phyloP scores from a whole-genome alignment of 1,140 invertebrate species.

The Melitaea cinxia region DNA sequence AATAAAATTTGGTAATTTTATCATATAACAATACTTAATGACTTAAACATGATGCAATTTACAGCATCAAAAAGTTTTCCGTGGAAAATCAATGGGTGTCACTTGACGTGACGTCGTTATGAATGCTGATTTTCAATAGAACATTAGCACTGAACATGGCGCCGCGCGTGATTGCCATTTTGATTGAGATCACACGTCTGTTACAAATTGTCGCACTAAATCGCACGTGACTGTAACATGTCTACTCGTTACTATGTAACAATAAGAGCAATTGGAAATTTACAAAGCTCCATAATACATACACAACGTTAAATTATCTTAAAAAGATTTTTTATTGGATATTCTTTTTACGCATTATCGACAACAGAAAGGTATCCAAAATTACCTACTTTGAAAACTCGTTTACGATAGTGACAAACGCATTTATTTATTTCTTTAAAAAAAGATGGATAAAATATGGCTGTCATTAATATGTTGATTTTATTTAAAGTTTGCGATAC shows the following conservation, averaged over 20 bases:
- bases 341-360: neutral
- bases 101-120: slow-evolving; percentile 48
- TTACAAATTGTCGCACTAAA: slow-evolving; percentile 73
- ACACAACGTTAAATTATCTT: neutral
- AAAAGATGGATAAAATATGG: neutral
- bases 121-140: slow-evolving; percentile 71
- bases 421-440: neutral
- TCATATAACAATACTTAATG: neutral
- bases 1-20: neutral
- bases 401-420: neutral
- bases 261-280: slow-evolving; percentile 3
- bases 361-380: neutral
- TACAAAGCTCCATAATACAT: neutral
- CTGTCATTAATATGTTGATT: slow-evolving; percentile 8
- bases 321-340: neutral
- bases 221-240: slow-evolving; percentile 65
- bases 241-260: slow-evolving; percentile 17
- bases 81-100: slow-evolving; percentile 59
- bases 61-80: slow-evolving; percentile 21
- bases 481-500: slow-evolving; percentile 19
- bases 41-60: neutral
- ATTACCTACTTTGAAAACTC: neutral
- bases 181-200: slow-evolving; percentile 66
- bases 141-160: slow-evolving; percentile 69
- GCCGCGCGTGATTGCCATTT: slow-evolving; percentile 68